Conservation (phyloP, 2,888 invertebrate species). For the Tyria jacobaeae region DNA sequence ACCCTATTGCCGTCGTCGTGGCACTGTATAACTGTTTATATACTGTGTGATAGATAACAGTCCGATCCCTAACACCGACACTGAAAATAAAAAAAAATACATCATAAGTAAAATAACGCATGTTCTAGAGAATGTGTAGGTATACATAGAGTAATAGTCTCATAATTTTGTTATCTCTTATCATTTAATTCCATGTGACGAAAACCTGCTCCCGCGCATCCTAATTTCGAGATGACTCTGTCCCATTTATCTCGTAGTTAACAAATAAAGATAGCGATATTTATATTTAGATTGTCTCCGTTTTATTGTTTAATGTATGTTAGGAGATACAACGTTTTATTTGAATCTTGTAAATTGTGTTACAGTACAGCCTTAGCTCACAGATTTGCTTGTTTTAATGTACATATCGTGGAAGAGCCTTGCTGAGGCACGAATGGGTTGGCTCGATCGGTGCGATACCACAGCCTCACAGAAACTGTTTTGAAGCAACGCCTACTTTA, state of each 20-base stretch:
- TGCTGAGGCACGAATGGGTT: no score
- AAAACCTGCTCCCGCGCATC: slow-evolving; percentile 36
- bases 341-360: background rate
- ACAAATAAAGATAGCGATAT: slow-evolving; percentile 40
- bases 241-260: slow-evolving; percentile 33
- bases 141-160: slow-evolving; percentile 10
- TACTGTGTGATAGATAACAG: no score
- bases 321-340: slow-evolving; percentile 1
- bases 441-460: no score
- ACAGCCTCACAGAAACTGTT: no score
- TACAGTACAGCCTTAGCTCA: background rate
- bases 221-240: slow-evolving; percentile 42
- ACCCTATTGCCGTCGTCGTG: no score
- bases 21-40: no score
- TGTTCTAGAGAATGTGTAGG: background rate
- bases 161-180: slow-evolving; percentile 23
- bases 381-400: background rate
- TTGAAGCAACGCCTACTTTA: no score
- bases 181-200: slow-evolving; percentile 37
- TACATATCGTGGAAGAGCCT: no score
- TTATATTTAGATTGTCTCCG: slow-evolving; percentile 32
- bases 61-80: no score
- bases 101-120: background rate
- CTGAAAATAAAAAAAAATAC: background rate
- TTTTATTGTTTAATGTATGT: slow-evolving; percentile 26